Evolutionary conservation across 1,140 invertebrate species (phyloP), one percentile per base, ranked within the genome.

Genomic region (Nymphalis io): DNA sequence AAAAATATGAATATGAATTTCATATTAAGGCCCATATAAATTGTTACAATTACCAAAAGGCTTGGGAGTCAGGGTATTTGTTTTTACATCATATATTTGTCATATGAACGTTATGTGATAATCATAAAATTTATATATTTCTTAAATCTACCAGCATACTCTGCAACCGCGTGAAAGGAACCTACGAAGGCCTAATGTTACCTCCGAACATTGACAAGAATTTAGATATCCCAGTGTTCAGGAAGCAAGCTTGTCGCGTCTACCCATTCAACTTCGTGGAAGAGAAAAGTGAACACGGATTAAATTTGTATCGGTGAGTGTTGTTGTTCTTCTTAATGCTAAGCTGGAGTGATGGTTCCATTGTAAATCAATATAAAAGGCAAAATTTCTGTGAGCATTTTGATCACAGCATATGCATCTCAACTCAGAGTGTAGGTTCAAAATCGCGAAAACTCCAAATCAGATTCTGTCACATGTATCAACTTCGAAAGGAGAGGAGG

Each of bases 101-200:
- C 27, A 33, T 33, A 0, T 60, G 15, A 12, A 4, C 66, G 11
- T 81, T 46, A 3, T 46, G 16, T 2, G 6, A 5, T 8, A 3
- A 16, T 16, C 5, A 46, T 16, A 46, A 16, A 8, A n/a, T 18
- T 46, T n/a, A 10, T 46, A 8, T 23, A 27, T 38, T 38, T 1
- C 2, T 58, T 16, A 6, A 38, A 2, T 40, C n/a, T 40, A 77
- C 3, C 80, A 91, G 89, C 46, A 76, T 60, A 6, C 80, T 60
- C 0, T 91, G 89, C 71, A 91, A 91, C 63, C 77, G 78, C 1
- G 74, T 88, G n/a, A 76, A 79, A 53, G 85, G 82, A 0, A 78
- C 84, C 0, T 91, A 81, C 63, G 89, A 91, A 33, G 89, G 85
- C 40, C 44, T 91, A 15, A 86, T 89, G 84, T 13, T 89, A 13